Base-by-base conservation (phyloP, 2,797 vertebrate genomes). In the Chaunax sp. region DNA sequence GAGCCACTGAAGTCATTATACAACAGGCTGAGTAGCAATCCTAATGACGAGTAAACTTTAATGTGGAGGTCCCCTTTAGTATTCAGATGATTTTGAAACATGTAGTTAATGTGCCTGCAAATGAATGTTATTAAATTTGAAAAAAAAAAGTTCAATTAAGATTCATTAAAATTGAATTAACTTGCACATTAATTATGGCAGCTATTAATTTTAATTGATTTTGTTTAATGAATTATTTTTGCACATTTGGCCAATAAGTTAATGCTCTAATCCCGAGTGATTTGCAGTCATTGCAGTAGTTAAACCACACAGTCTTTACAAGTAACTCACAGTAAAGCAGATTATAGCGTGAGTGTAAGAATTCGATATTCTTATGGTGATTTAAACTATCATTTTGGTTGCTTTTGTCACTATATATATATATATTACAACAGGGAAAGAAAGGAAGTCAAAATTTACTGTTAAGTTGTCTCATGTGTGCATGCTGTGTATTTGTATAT, bases 151-250 rank as follows among this genome's bases (percentile, higher is more conserved):
- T 69, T 16, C 55, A 8, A 71, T 61, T 77, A 45, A 50, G 55
- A 69, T 65, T 35, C 64, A 74, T 71, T 62, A 63, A 77, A 80
- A 59, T 60, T 4, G 69, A 76, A 64, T 77, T 45, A 41, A 57
- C 60, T 72, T 60, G 65, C 47, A 78, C 69, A 66, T 57, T 70
- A 73, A 75, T 72, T 51, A 75, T 5, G 47, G 51, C 55, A 46
- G 59, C 46, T 23, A 26, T 49, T 63, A 74, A 46, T 74, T 44
- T 40, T 13, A 15, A 37, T 30, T 28, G 25, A 16, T 63, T 72
- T 71, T 69, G 28, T 57, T 62, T 30, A 44, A n/a, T n/a, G n/a
- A n/a, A 55, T 59, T 41, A 77, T 61, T 77, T 73, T 73, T 73
- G 55, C 25, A 64, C 57, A 67, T 66, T 79, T n/a, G 41, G 35